phyloP scores from a whole-genome alignment of 2,888 invertebrate species.

The Chymomyza procnemis region DNA sequence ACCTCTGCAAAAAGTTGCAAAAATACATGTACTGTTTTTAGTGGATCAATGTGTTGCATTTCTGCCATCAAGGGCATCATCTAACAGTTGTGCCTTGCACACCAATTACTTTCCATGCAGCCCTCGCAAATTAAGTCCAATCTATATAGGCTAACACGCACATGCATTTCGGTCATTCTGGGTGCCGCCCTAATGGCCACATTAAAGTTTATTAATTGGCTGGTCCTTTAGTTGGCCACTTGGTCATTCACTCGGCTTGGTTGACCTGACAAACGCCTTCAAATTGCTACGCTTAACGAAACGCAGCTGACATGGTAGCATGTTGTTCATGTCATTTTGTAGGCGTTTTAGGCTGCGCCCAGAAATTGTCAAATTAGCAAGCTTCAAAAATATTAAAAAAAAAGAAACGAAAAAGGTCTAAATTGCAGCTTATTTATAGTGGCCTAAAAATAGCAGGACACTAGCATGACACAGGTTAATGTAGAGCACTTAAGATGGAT shows the following conservation, averaged over 20 bases:
- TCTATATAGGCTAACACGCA: background rate
- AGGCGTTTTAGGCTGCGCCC: background rate
- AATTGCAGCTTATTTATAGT: background rate
- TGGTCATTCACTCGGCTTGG: background rate
- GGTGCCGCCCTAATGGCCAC: background rate
- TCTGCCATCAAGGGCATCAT: too few species aligned
- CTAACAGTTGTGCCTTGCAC: too few species aligned
- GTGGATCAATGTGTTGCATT: too few species aligned
- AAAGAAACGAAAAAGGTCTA: background rate
- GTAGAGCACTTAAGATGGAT: too few species aligned
- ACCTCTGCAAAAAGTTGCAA: too few species aligned
- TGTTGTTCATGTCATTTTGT: background rate
- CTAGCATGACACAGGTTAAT: background rate
- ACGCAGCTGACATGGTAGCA: background rate
- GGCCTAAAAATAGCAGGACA: background rate
- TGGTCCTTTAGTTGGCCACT: background rate
- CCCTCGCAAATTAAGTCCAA: background rate
- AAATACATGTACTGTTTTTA: too few species aligned
- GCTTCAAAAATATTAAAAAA: conserved; percentile 27
- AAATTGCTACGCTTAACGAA: conserved; percentile 4
- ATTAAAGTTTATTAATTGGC: conserved; percentile 14
- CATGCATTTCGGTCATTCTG: conserved; percentile 1
- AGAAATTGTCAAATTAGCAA: background rate
- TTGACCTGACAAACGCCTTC: conserved; percentile 5
- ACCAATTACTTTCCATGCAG: too few species aligned